Evolutionary conservation across 2,888 invertebrate genomes (phyloP).

Genomic region (Erebia ligea): DNA sequence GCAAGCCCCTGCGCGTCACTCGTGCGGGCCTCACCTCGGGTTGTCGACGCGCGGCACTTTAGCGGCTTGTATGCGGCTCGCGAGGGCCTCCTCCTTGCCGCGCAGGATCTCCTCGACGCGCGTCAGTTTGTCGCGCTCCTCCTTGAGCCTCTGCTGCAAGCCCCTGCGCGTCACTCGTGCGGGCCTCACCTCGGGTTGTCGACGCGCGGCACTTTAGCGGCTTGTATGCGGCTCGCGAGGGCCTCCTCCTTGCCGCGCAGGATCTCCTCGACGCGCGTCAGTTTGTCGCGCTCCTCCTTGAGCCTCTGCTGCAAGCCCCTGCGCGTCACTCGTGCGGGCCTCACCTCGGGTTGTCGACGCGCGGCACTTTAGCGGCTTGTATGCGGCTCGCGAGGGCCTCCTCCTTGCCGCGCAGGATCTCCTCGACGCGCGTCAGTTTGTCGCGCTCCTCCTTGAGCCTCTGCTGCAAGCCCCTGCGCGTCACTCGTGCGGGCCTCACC

Average conservation of each 20-base stretch:
- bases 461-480: conserved; percentile 6
- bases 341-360: conserved; percentile 13
- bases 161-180: background rate
- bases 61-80: background rate
- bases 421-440: background rate
- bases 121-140: background rate
- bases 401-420: background rate
- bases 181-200: conserved; percentile 10
- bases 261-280: background rate
- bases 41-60: background rate
- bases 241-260: background rate
- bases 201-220: background rate
- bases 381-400: background rate
- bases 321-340: background rate
- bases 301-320: conserved; percentile 1
- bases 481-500: background rate
- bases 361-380: background rate
- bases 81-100: background rate
- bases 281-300: background rate
- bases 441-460: background rate
- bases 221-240: background rate
- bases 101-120: conserved; percentile 1
- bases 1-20: conserved; percentile 2
- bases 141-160: background rate
- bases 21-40: conserved; percentile 6